A percentile compares a stretch with the other conserved stretches of the same genome.
Evolutionary conservation across 1,140 invertebrate genomes (phyloP).

Genomic region (Nasonia longicornis): DNA sequence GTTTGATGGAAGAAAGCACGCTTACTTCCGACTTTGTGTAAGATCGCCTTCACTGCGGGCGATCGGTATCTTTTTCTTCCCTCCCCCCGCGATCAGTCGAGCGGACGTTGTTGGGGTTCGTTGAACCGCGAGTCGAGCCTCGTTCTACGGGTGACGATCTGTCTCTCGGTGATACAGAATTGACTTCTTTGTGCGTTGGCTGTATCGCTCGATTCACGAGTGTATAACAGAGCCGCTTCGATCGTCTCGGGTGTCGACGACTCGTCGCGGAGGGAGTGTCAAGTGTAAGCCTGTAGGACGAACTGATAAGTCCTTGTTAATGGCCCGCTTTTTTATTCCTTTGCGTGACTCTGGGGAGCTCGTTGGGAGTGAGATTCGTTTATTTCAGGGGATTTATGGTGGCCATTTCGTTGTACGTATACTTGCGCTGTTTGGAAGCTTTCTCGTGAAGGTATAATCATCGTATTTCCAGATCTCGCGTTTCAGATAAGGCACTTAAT

Average conservation of each 20-base stretch:
- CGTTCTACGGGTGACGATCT: background rate
- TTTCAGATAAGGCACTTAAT: background rate
- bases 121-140: background rate
- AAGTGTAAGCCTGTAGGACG: no score
- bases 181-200: no score
- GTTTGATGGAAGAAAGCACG: conserved; percentile 25
- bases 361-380: background rate
- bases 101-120: background rate
- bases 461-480: background rate
- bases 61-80: conserved; percentile 23
- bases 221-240: no score
- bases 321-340: no score
- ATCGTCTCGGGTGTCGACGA: no score
- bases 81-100: background rate
- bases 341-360: no score
- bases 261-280: no score
- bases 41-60: conserved; percentile 6
- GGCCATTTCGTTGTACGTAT: background rate
- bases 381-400: background rate
- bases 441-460: no score
- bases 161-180: no score
- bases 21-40: conserved; percentile 38
- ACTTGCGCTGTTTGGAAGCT: background rate
- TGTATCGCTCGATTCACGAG: no score
- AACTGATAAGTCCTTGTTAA: no score